A percentile compares a stretch with the other conserved stretches of the same genome.
These are phyloP conservation scores for Phengaris arion DNA, from an alignment of 2,888 invertebrate species.

Conservation along the genomic window DNA sequence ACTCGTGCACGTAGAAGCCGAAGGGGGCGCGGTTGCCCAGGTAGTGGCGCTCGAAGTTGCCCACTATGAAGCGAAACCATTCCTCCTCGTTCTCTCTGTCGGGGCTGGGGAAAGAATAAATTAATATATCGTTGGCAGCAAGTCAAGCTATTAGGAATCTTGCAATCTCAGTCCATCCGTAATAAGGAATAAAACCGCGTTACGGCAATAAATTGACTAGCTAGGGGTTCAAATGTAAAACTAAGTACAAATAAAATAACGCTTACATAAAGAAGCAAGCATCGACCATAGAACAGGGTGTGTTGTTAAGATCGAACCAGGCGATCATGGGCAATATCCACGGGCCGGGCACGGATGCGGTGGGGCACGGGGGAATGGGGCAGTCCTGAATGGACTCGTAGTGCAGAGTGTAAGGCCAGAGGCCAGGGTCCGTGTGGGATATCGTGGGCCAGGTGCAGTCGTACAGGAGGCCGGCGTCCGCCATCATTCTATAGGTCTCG, in stretches of 20 bases:
- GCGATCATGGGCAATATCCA: conserved; percentile 84
- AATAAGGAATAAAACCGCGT: no score
- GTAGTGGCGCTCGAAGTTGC: conserved; percentile 83
- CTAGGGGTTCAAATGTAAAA: no score
- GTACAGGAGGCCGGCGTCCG: conserved; percentile 72
- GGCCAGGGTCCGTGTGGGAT: conserved; percentile 56
- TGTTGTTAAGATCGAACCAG: conserved; percentile 65
- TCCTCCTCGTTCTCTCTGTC: conserved; percentile 58
- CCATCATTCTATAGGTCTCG: conserved; percentile 77
- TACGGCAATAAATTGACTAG: no score
- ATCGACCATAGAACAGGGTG: conserved; percentile 80
- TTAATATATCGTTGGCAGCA: no score
- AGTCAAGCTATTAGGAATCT: no score
- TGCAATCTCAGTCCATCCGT: no score
- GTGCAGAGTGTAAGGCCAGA: conserved; percentile 86
- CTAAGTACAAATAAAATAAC: neutral
- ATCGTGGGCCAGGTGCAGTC: conserved; percentile 82
- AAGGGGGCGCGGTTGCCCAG: conserved; percentile 82
- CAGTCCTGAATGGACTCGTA: conserved; percentile 79
- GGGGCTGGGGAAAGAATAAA: conserved; percentile 45
- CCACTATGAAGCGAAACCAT: conserved; percentile 78
- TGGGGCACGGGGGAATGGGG: conserved; percentile 77
- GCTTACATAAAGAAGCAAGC: conserved; percentile 73
- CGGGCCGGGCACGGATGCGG: conserved; percentile 75
- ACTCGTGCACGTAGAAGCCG: conserved; percentile 83